Conservation (phyloP, 2,888 invertebrate species). For the Oconnorella tubifera region DNA sequence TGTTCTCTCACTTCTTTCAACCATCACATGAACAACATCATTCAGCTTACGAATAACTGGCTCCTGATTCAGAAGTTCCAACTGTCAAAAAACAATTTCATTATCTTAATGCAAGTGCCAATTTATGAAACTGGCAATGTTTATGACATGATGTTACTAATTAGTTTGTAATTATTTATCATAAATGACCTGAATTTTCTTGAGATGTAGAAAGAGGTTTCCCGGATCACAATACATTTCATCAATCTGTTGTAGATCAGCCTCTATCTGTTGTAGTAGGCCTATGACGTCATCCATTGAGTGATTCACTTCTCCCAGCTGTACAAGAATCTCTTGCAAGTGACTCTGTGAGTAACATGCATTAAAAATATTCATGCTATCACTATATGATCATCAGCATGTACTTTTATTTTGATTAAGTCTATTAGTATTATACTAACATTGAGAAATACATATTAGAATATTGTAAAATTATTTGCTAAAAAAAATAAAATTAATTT, state of each 20-base stretch:
- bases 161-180: background rate
- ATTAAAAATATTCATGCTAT: too few species aligned
- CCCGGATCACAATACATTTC: slow-evolving; percentile 52
- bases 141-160: background rate
- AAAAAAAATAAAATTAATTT: too few species aligned
- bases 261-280: slow-evolving; percentile 45
- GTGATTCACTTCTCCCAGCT: slow-evolving; percentile 51
- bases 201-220: slow-evolving; percentile 52
- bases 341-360: slow-evolving; percentile 44
- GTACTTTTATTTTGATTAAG: too few species aligned
- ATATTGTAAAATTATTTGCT: too few species aligned
- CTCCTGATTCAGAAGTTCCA: slow-evolving; percentile 50
- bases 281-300: slow-evolving; percentile 52
- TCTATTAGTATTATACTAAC: too few species aligned
- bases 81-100: slow-evolving; percentile 38
- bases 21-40: slow-evolving; percentile 47
- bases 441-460: too few species aligned
- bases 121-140: background rate
- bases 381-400: too few species aligned
- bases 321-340: slow-evolving; percentile 49
- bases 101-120: too few species aligned
- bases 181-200: slow-evolving; percentile 48
- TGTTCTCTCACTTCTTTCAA: slow-evolving; percentile 34
- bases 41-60: slow-evolving; percentile 45
- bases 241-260: slow-evolving; percentile 45